Evolutionary conservation across 2,113 vertebrate genomes (phyloP).

Genomic region (Rana temporaria): DNA sequence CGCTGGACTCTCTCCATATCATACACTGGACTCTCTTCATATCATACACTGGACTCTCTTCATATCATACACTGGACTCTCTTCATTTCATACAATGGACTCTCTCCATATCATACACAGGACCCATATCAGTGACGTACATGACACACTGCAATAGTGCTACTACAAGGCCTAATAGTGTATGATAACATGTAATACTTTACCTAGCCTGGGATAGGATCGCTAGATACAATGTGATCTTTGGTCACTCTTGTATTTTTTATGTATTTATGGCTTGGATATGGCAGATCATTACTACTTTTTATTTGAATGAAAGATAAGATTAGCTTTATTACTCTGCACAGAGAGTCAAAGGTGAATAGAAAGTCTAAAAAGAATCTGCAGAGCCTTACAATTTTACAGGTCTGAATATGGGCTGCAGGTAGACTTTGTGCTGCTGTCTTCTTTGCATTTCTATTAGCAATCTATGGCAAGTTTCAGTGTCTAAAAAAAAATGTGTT

Average conservation of each 20-base stretch:
- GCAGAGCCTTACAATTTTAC: constrained; percentile 8
- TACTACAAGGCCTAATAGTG: not conserved
- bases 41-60: too few relatives aligned
- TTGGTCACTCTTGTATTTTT: constrained; percentile 33
- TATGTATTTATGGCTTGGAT: constrained; percentile 51
- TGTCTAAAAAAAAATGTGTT: too few relatives aligned
- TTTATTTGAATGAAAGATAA: constrained; percentile 49
- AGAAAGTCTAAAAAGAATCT: constrained; percentile 32
- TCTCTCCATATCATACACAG: not conserved
- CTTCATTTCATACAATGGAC: not conserved
- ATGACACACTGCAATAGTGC: not conserved
- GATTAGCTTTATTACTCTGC: constrained; percentile 47
- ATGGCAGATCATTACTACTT: constrained; percentile 39
- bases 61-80: not conserved
- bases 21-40: too few relatives aligned
- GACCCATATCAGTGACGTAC: not conserved
- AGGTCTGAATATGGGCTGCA: not conserved
- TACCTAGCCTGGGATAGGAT: not conserved
- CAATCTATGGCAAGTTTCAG: too few relatives aligned
- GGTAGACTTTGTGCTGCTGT: not conserved
- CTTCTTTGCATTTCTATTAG: not conserved
- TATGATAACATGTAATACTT: not conserved
- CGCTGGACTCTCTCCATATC: too few relatives aligned
- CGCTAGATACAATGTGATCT: constrained; percentile 16
- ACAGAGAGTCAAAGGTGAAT: constrained; percentile 48